These are phyloP conservation scores for Neomicropteryx cornuta DNA, from an alignment of 1,140 invertebrate species.

Conservation along the genomic window DNA sequence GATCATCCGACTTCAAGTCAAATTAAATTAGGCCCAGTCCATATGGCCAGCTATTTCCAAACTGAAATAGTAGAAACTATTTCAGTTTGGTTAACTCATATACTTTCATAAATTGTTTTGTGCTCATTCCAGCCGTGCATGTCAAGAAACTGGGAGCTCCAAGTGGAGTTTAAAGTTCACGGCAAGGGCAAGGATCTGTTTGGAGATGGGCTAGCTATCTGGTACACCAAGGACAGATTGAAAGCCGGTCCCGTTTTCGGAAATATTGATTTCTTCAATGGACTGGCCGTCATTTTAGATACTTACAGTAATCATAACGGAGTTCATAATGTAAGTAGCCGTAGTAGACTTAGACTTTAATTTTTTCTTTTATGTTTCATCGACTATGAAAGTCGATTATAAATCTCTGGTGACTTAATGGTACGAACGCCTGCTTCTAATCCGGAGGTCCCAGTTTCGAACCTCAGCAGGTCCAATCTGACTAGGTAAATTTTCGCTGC, in stretches of 20 bases:
- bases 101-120: neutral
- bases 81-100: neutral
- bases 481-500: too few relatives aligned
- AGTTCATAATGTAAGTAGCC: slow-evolving; percentile 77
- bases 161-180: slow-evolving; percentile 94
- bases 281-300: slow-evolving; percentile 90
- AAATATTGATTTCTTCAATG: slow-evolving; percentile 84
- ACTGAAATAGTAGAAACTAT: too few relatives aligned
- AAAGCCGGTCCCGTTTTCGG: slow-evolving; percentile 86
- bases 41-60: too few relatives aligned
- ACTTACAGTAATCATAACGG: slow-evolving; percentile 99
- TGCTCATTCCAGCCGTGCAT: slow-evolving; percentile 63
- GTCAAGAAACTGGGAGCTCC: slow-evolving; percentile 90
- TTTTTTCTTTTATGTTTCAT: slow-evolving; percentile 4
- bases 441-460: too few relatives aligned
- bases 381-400: neutral
- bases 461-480: too few relatives aligned
- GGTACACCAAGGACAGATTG: slow-evolving; percentile 92
- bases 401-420: too few relatives aligned
- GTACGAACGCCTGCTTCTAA: too few relatives aligned
- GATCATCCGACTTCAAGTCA: slow-evolving; percentile 2
- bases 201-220: slow-evolving; percentile 95
- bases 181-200: slow-evolving; percentile 91
- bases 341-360: neutral
- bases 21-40: neutral